phyloP scores from a whole-genome alignment of 2,797 vertebrate genomes.

The Gymnopithys bicolor region DNA sequence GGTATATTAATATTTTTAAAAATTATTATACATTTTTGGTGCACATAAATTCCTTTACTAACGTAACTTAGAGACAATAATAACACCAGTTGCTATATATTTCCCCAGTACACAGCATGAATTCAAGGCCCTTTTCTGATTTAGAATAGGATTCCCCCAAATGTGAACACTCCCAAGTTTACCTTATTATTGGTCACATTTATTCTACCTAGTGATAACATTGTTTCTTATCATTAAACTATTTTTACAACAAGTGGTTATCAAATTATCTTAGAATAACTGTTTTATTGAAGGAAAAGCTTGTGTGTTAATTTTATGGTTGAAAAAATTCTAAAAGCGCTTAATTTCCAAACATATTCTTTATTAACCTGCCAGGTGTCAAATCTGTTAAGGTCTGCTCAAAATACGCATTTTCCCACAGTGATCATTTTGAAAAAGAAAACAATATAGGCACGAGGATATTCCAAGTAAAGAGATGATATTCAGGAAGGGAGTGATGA shows the following conservation, averaged over 20 bases:
- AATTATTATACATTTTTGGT: too few species aligned
- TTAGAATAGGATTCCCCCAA: not conserved
- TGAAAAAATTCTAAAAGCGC: not conserved
- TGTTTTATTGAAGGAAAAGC: not conserved
- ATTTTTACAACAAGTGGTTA: not conserved
- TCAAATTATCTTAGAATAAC: not conserved
- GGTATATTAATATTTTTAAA: rapidly evolving
- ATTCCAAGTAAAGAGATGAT: not conserved
- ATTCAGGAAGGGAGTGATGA: not conserved
- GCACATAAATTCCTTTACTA: not conserved
- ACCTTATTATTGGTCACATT: not conserved
- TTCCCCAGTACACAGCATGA: not conserved
- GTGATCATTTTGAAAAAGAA: not conserved
- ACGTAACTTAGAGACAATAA: not conserved
- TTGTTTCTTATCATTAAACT: not conserved
- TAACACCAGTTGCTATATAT: not conserved
- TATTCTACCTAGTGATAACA: rapidly evolving
- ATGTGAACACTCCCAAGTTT: rapidly evolving
- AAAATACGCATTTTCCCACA: not conserved
- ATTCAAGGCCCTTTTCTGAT: not conserved
- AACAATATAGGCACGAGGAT: not conserved
- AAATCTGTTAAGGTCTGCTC: not conserved
- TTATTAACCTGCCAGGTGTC: not conserved
- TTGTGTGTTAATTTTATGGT: not conserved
- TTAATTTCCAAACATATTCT: not conserved